A percentile compares a stretch with the other conserved stretches of the same genome.
Evolutionary conservation across 2,888 invertebrate genomes (phyloP).

Genomic region (Caenorhabditis uteleia): DNA sequence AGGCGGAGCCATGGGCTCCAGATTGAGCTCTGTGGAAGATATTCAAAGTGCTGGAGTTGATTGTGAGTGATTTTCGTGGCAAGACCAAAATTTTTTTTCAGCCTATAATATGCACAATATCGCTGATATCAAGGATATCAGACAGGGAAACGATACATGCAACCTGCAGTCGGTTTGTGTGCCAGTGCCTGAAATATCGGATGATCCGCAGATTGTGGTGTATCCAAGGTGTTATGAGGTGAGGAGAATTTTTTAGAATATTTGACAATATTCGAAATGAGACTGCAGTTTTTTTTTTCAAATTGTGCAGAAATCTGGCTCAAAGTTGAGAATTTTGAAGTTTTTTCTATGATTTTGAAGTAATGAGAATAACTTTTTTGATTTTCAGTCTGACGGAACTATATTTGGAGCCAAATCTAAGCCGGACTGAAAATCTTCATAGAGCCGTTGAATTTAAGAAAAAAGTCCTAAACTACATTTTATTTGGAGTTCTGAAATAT

Average conservation of each 20-base stretch:
- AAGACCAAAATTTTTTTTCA: not conserved
- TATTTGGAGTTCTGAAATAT: no score
- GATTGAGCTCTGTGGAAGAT: not conserved
- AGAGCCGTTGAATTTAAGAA: no score
- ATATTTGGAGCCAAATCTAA: no score
- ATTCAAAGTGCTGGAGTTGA: constrained; percentile 5
- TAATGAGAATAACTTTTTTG: no score
- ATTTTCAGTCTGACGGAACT: no score
- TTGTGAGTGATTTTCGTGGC: constrained; percentile 10
- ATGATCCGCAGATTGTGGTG: constrained; percentile 38
- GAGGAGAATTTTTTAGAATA: no score
- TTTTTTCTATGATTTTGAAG: no score
- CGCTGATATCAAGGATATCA: constrained; percentile 19
- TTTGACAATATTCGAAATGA: not conserved
- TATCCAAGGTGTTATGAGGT: constrained; percentile 49
- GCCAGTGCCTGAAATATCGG: constrained; percentile 33
- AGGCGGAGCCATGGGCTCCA: not conserved
- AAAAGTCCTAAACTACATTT: no score
- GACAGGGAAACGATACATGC: constrained; percentile 50
- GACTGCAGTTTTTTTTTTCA: no score
- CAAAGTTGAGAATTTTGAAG: not conserved
- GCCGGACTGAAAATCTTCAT: no score
- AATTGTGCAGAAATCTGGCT: no score
- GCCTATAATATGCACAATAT: constrained; percentile 17
- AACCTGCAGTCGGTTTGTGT: constrained; percentile 47